Evolutionary conservation across 2,113 vertebrate species (phyloP).

Genomic region (Colistium nudipinnis): DNA sequence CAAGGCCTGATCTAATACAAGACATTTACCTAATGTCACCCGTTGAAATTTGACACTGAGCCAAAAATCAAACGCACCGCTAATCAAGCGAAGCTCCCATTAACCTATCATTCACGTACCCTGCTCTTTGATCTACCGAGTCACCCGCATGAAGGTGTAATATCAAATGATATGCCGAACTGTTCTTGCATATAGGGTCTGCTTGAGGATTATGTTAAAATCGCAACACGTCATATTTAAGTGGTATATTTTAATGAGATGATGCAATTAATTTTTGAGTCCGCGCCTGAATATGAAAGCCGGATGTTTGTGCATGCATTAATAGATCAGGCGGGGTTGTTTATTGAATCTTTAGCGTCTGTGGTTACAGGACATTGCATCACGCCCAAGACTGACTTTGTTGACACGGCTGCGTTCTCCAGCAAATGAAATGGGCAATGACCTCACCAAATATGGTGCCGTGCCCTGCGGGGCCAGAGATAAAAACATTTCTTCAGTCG

Average conservation of each 20-base stretch:
- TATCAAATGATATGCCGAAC: too few relatives aligned
- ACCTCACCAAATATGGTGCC: constrained; percentile 31
- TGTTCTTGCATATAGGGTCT: too few relatives aligned
- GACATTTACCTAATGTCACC: background rate
- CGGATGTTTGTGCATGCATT: background rate
- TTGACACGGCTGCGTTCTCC: constrained; percentile 21
- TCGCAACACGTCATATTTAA: background rate
- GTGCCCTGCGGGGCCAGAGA: constrained; percentile 44
- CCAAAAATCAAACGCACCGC: background rate
- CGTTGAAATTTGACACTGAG: constrained; percentile 1
- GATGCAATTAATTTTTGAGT: background rate
- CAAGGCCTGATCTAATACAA: background rate
- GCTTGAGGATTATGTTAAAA: too few relatives aligned
- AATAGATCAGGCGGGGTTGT: background rate
- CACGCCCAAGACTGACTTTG: constrained; percentile 7
- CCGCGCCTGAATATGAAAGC: background rate
- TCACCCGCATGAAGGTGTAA: background rate
- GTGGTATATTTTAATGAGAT: background rate
- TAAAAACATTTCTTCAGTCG: constrained; percentile 51
- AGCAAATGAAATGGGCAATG: constrained; percentile 27
- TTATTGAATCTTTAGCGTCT: background rate
- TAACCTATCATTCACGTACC: background rate
- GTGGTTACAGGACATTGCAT: constrained; percentile 13
- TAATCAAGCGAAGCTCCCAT: background rate
- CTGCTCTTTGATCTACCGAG: background rate